Percentiles rank a stretch among this genome's conserved stretches.
phyloP scores from a whole-genome alignment of 1,140 invertebrate species.

The Acromyrmex charruanus region DNA sequence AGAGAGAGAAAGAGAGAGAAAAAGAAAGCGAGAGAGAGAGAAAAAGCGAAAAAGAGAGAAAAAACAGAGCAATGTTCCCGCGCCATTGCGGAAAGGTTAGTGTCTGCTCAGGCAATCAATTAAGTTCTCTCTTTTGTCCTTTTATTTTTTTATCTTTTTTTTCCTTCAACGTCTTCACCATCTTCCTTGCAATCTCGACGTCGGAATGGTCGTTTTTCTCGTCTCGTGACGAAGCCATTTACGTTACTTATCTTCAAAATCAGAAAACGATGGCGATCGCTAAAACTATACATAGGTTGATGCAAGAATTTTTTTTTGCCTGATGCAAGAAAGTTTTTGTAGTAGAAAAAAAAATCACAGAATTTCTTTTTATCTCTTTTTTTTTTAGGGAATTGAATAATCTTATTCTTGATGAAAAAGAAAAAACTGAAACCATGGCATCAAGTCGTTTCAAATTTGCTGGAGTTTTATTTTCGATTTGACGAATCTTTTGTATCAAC shows the following conservation, averaged over 20 bases:
- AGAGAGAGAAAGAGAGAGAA: conserved; percentile 26
- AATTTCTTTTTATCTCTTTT: not conserved
- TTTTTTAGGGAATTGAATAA: not conserved
- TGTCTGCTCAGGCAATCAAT: conserved; percentile 79
- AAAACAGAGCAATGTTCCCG: conserved; percentile 73
- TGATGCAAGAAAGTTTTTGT: not conserved
- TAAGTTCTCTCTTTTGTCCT: conserved; percentile 77
- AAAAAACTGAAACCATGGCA: not conserved
- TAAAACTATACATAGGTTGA: not conserved
- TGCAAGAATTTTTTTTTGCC: not conserved
- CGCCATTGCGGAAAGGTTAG: conserved; percentile 85
- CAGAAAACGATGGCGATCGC: not conserved
- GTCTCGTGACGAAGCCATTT: not conserved
- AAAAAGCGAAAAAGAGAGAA: conserved; percentile 68
- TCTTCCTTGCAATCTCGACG: conserved; percentile 25
- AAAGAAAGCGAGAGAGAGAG: conserved; percentile 30
- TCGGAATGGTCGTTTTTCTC: not conserved
- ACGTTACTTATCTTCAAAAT: not conserved
- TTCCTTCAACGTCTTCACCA: conserved; percentile 7
- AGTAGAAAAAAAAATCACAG: not conserved
- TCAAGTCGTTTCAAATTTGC: not conserved
- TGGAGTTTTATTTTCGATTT: not conserved
- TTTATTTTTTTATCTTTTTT: conserved; percentile 21
- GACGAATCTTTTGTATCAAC: not conserved
- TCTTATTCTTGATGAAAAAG: not conserved